Evolutionary conservation across 2,888 invertebrate genomes (phyloP).

Genomic region (Tenodera sinensis): DNA sequence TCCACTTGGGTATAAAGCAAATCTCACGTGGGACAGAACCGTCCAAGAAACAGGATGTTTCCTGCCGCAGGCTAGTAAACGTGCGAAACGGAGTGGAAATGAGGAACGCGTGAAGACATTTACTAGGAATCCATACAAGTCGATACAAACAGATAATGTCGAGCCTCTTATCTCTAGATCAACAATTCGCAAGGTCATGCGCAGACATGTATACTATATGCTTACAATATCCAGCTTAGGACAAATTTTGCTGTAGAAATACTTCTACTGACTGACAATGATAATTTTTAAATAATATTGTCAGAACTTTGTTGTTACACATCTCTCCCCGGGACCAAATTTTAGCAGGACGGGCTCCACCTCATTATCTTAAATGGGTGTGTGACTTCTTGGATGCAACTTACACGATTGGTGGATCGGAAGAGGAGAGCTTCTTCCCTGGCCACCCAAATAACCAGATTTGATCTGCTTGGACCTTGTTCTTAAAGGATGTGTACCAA

Average conservation of each 20-base stretch:
- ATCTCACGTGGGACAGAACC: neutral
- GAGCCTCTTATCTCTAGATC: neutral
- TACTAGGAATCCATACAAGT: too few relatives aligned
- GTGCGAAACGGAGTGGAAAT: too few relatives aligned
- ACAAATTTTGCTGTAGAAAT: neutral
- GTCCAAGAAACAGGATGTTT: neutral
- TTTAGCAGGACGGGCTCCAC: neutral
- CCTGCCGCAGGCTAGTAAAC: too few relatives aligned
- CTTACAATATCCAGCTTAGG: neutral
- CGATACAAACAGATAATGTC: too few relatives aligned
- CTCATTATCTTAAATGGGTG: neutral
- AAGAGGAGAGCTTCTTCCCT: neutral
- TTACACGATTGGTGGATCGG: neutral
- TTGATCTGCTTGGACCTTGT: neutral
- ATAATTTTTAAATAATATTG: neutral
- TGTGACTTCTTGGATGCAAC: neutral
- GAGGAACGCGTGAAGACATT: too few relatives aligned
- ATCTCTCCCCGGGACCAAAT: neutral
- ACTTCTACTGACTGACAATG: neutral
- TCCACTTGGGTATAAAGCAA: neutral
- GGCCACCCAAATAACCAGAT: neutral
- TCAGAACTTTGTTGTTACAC: neutral
- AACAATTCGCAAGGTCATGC: neutral
- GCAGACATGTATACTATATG: too few relatives aligned
- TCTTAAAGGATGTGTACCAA: neutral